phyloP scores from a whole-genome alignment of 1,140 invertebrate species.

The Kradibia gibbosae region DNA sequence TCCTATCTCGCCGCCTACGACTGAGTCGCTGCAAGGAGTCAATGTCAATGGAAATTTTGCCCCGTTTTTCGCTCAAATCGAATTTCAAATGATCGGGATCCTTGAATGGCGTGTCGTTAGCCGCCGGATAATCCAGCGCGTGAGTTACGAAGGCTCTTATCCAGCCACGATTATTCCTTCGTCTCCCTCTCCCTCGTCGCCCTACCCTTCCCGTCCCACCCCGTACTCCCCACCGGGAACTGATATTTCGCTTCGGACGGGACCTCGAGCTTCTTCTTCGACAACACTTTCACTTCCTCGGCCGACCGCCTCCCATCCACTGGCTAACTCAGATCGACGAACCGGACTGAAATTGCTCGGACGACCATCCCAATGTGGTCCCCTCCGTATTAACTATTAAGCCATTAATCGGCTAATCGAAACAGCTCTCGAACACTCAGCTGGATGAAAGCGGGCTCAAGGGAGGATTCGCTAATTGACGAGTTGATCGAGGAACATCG shows the following conservation, averaged over 20 bases:
- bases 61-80: conserved; percentile 16
- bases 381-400: too few species aligned
- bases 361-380: too few species aligned
- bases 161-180: not conserved
- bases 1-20: conserved; percentile 4
- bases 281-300: too few species aligned
- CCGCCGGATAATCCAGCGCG: not conserved
- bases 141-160: not conserved
- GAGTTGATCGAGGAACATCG: too few species aligned
- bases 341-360: too few species aligned
- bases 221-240: not conserved
- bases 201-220: not conserved
- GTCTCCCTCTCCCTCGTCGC: not conserved
- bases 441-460: too few species aligned
- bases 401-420: too few species aligned
- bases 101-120: conserved; percentile 30
- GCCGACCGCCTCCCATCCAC: too few species aligned
- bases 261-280: not conserved
- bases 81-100: conserved; percentile 32
- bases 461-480: too few species aligned
- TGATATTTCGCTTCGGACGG: not conserved
- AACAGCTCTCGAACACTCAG: too few species aligned
- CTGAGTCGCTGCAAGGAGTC: not conserved
- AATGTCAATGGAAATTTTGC: conserved; percentile 11
- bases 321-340: too few species aligned